These are phyloP conservation scores for Dasyornis broadbenti DNA, from an alignment of 2,113 vertebrate species.

Conservation along the genomic window DNA sequence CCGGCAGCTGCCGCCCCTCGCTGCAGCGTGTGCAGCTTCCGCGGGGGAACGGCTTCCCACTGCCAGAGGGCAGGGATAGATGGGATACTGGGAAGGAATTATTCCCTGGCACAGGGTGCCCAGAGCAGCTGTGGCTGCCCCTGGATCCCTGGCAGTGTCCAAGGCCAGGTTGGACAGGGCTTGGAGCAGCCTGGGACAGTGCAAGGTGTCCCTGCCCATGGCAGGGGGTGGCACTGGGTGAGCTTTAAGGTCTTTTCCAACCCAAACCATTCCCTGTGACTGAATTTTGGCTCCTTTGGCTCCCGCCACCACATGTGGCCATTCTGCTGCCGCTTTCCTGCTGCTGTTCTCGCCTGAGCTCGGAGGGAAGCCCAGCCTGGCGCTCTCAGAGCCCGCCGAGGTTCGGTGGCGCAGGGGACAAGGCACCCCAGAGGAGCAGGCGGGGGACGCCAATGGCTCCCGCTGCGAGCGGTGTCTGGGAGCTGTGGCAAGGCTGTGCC, in stretches of 20 bases:
- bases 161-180: background rate
- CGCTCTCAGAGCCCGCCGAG: fast-evolving
- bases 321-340: fast-evolving
- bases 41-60: no score
- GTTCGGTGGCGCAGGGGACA: no score
- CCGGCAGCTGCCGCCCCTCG: no score
- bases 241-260: fast-evolving
- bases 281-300: background rate
- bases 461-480: no score
- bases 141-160: background rate
- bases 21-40: no score
- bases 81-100: fast-evolving
- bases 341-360: fast-evolving
- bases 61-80: no score
- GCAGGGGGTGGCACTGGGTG: background rate
- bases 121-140: background rate
- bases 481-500: background rate
- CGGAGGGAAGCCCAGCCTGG: fast-evolving
- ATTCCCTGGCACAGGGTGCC: background rate
- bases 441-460: background rate
- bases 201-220: background rate
- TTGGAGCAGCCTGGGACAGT: background rate
- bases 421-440: fast-evolving
- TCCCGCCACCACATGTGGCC: fast-evolving
- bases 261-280: fast-evolving